Evolutionary conservation across 2,888 invertebrate species (phyloP).

Genomic region (Caenorhabditis auriculariae): DNA sequence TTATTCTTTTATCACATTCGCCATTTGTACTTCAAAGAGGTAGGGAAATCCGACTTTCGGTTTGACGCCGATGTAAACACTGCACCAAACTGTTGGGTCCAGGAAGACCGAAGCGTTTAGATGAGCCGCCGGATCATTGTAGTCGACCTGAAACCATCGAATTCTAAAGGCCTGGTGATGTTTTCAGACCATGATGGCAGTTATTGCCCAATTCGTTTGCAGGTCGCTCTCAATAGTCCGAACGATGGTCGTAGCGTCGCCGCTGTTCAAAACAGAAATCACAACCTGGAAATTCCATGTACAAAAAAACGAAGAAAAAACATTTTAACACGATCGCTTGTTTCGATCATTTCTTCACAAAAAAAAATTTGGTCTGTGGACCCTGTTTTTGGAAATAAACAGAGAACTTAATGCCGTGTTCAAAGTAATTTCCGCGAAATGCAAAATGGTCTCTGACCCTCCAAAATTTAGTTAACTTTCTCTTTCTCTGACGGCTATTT

Average conservation of each 20-base stretch:
- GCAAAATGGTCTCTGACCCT: no score
- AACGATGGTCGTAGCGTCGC: conserved; percentile 8
- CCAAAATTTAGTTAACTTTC: no score
- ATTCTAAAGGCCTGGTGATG: neutral
- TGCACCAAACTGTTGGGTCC: conserved; percentile 25
- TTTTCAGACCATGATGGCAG: conserved; percentile 12
- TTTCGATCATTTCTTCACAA: no score
- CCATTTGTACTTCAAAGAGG: conserved; percentile 34
- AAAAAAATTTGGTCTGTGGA: no score
- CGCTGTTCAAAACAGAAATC: conserved; percentile 17
- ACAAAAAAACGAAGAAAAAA: no score
- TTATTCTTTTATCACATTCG: conserved; percentile 14
- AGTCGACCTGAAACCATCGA: conserved; percentile 23
- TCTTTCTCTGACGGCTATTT: no score
- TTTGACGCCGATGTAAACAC: conserved; percentile 33
- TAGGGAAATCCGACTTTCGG: conserved; percentile 31
- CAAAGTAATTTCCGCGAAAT: no score
- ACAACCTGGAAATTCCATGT: conserved; percentile 25
- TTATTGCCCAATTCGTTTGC: conserved; percentile 18
- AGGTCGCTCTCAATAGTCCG: conserved; percentile 15
- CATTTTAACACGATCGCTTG: no score
- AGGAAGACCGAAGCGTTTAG: conserved; percentile 28
- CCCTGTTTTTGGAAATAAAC: no score
- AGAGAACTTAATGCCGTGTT: no score
- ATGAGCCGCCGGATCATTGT: conserved; percentile 28